Evolutionary conservation across 2,888 invertebrate genomes (phyloP).

Genomic region (Lathronympha strigana): DNA sequence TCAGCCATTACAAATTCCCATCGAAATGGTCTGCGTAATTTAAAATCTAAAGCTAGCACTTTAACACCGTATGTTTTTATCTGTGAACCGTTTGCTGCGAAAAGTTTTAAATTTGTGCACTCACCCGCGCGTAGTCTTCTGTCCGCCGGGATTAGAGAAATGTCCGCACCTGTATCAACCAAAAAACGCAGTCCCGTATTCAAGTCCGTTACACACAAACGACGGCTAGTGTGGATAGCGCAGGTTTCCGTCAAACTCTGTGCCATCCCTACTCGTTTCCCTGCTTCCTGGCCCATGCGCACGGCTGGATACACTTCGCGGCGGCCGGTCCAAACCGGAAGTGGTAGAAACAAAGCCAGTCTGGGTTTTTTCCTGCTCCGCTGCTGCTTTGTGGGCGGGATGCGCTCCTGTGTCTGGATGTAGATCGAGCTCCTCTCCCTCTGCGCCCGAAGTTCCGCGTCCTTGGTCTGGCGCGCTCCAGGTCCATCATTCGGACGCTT

Average conservation of each 20-base stretch:
- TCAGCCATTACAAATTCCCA: constrained; percentile 42
- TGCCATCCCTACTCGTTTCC: constrained; percentile 39
- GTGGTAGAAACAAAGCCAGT: constrained; percentile 44
- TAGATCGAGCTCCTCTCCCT: background rate
- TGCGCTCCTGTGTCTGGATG: background rate
- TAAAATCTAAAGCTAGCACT: constrained; percentile 36
- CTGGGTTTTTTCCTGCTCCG: background rate
- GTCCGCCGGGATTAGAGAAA: background rate
- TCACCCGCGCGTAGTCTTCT: background rate
- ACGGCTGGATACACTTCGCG: constrained; percentile 40
- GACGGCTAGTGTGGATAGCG: constrained; percentile 13
- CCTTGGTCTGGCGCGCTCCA: background rate
- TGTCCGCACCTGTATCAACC: no score
- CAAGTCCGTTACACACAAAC: constrained; percentile 41
- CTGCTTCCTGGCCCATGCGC: constrained; percentile 40
- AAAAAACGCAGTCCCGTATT: constrained; percentile 14
- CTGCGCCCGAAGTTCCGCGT: background rate
- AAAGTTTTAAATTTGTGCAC: constrained; percentile 32
- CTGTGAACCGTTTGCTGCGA: constrained; percentile 43
- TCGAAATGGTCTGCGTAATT: constrained; percentile 26
- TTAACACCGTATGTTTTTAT: constrained; percentile 41
- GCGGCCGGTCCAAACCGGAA: constrained; percentile 34
- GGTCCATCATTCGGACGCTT: background rate
- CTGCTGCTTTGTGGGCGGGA: background rate
- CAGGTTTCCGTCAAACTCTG: constrained; percentile 37